Evolutionary conservation across 2,797 vertebrate species (phyloP).

Genomic region (Tapirus indicus): DNA sequence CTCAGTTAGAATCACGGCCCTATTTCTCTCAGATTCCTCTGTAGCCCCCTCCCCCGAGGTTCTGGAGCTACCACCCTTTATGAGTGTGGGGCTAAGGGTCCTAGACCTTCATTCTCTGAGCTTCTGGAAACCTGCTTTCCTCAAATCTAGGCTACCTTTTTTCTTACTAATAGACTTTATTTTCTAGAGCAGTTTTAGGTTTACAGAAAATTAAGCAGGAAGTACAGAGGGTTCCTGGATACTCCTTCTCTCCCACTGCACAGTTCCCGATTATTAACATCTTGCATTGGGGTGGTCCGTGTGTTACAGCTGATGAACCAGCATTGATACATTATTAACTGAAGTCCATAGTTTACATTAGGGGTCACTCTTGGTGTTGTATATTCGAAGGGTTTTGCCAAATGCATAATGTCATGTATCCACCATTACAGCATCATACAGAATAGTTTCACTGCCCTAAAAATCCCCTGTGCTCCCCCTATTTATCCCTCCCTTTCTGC

Average conservation of each 20-base stretch:
- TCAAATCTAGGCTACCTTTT: neutral
- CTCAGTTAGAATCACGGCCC: neutral
- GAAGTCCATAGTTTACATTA: neutral
- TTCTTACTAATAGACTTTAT: no score
- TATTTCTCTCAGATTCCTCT: neutral
- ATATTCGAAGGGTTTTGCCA: neutral
- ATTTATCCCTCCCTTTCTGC: neutral
- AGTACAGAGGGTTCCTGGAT: neutral
- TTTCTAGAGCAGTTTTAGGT: neutral
- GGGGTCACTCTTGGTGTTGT: neutral
- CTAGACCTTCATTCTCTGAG: neutral
- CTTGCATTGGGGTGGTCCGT: neutral
- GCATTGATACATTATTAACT: neutral
- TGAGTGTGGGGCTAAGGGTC: neutral
- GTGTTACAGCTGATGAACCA: neutral
- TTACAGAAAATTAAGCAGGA: neutral
- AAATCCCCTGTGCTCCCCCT: neutral
- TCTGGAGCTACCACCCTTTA: neutral
- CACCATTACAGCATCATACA: neutral
- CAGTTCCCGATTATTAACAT: neutral
- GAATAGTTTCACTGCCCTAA: neutral
- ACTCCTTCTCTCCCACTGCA: neutral
- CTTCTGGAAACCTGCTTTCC: neutral
- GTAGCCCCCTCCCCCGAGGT: neutral
- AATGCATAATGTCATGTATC: neutral